Conservation (phyloP, 2,797 vertebrate genomes). For the Lepilemur septentrionalis region DNA sequence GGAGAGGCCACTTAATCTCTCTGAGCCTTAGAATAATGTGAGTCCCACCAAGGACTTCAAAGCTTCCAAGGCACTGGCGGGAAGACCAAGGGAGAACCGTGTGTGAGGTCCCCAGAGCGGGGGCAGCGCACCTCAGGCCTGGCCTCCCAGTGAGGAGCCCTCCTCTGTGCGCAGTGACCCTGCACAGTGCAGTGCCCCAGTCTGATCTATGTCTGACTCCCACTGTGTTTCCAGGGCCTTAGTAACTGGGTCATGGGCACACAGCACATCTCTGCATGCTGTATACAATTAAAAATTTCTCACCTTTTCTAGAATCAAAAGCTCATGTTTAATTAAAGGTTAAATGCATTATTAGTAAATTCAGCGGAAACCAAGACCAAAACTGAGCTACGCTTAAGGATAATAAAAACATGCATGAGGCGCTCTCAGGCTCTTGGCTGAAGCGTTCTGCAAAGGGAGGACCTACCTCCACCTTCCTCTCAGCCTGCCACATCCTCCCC, state of each 20-base stretch:
- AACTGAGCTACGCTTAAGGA: neutral
- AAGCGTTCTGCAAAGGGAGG: too few species aligned
- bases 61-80: neutral
- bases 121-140: neutral
- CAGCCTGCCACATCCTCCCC: neutral
- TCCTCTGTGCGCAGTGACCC: fast-evolving
- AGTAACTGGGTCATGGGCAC: fast-evolving
- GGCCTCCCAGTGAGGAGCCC: neutral
- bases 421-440: fast-evolving
- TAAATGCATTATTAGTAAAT: neutral
- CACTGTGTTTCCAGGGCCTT: fast-evolving
- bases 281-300: fast-evolving
- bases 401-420: fast-evolving
- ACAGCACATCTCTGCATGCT: neutral
- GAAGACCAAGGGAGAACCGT: neutral
- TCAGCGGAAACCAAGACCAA: neutral
- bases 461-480: neutral
- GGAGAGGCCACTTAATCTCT: neutral
- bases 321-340: too few species aligned
- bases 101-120: too few species aligned
- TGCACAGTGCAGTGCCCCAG: fast-evolving
- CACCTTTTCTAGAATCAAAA: too few species aligned
- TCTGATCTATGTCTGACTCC: neutral
- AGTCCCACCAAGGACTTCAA: neutral
- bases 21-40: neutral